These are phyloP conservation scores for Epizoanthus stellaris DNA, from an alignment of 92 coral and sea anemone genomes.

Conservation along the genomic window DNA sequence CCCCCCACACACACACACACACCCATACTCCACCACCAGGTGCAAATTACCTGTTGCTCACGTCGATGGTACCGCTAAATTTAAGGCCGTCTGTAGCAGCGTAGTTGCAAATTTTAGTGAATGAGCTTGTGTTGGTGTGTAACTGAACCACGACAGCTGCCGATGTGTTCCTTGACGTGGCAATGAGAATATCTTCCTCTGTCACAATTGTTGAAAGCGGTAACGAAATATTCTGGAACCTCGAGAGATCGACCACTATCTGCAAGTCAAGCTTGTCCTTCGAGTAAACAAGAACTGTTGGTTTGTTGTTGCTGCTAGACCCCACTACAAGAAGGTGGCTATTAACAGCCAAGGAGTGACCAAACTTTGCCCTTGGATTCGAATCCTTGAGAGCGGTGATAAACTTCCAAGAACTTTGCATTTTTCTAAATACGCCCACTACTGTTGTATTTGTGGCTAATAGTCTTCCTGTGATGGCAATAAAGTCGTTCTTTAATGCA, in stretches of 20 bases:
- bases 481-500: constrained; percentile 51
- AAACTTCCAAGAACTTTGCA: constrained; percentile 62
- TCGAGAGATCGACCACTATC: constrained; percentile 53
- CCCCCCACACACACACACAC: no score
- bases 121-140: constrained; percentile 29
- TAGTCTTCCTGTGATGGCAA: constrained; percentile 71
- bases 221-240: constrained; percentile 37
- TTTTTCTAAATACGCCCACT: constrained; percentile 72
- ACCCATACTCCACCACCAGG: no score
- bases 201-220: constrained; percentile 69
- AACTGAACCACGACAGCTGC: constrained; percentile 64
- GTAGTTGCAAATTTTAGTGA: constrained; percentile 48
- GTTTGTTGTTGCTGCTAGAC: constrained; percentile 39
- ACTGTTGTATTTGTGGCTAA: constrained; percentile 58
- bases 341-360: constrained; percentile 64
- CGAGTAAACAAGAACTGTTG: constrained; percentile 61
- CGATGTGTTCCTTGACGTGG: constrained; percentile 58
- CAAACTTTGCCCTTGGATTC: constrained; percentile 63
- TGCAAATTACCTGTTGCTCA: constrained; percentile 23
- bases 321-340: constrained; percentile 60
- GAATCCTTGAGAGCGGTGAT: constrained; percentile 49
- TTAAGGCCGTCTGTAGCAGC: constrained; percentile 12
- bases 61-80: constrained; percentile 50
- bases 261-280: constrained; percentile 31
- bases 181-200: constrained; percentile 62